Conservation (phyloP, 2,888 invertebrate species). For the Oxyscelio sp. region DNA sequence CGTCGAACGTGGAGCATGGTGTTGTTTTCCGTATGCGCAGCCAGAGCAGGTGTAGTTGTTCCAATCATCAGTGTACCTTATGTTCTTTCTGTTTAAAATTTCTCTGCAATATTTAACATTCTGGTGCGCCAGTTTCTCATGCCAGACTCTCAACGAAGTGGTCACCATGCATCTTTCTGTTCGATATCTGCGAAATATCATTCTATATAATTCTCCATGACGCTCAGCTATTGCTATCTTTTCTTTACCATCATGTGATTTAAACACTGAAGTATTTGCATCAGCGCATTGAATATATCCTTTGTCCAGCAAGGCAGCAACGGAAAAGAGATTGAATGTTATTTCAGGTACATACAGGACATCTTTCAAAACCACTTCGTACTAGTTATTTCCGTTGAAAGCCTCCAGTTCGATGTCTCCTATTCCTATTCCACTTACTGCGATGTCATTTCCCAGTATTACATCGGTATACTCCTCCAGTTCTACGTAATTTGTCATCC, state of each 20-base stretch:
- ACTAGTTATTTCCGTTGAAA: slow-evolving; percentile 76
- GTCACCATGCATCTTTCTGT: slow-evolving; percentile 47
- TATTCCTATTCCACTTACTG: slow-evolving; percentile 76
- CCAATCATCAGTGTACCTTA: slow-evolving; percentile 75
- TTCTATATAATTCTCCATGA: slow-evolving; percentile 71
- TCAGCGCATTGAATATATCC: slow-evolving; percentile 76
- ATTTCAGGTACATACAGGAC: slow-evolving; percentile 73
- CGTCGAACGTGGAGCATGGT: slow-evolving; percentile 64
- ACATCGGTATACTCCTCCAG: slow-evolving; percentile 28
- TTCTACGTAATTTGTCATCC: slow-evolving; percentile 13
- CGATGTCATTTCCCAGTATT: slow-evolving; percentile 73
- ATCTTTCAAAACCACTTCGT: slow-evolving; percentile 69
- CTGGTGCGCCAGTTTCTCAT: slow-evolving; percentile 80
- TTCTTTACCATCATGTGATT: slow-evolving; percentile 64
- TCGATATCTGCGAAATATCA: slow-evolving; percentile 75
- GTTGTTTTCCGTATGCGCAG: slow-evolving; percentile 78
- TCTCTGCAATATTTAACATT: slow-evolving; percentile 76
- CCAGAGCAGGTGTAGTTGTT: slow-evolving; percentile 76
- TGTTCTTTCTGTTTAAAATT: background rate
- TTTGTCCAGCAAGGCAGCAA: slow-evolving; percentile 77
- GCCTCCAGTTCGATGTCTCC: slow-evolving; percentile 78
- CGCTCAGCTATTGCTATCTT: slow-evolving; percentile 68
- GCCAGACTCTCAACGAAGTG: slow-evolving; percentile 77
- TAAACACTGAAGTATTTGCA: slow-evolving; percentile 70
- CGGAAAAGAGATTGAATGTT: slow-evolving; percentile 79